Conservation (phyloP, 2,113 vertebrate species). For the Cervus canadensis region DNA sequence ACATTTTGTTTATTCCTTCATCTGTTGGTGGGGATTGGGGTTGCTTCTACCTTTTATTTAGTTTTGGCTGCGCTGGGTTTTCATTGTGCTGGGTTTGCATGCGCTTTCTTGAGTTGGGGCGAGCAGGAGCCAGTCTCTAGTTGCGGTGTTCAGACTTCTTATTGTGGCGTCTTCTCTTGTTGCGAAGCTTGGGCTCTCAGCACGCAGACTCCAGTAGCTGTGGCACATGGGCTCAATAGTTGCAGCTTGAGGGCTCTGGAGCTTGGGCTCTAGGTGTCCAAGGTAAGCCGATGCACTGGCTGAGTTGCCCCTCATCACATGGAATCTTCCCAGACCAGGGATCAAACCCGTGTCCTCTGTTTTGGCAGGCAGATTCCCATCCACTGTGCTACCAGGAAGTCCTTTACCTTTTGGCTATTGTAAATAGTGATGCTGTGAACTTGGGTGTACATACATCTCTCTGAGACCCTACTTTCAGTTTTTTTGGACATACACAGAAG, state of each 20-base stretch:
- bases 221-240: neutral
- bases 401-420: neutral
- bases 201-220: neutral
- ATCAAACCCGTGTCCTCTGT: neutral
- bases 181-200: accelerated
- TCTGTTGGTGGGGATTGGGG: neutral
- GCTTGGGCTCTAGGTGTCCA: neutral
- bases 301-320: neutral
- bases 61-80: neutral
- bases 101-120: neutral
- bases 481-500: neutral
- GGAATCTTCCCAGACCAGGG: neutral
- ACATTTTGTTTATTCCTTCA: neutral
- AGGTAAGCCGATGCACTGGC: neutral
- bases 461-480: neutral
- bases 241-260: neutral
- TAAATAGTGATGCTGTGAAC: neutral
- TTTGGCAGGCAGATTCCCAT: neutral
- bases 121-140: neutral
- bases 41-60: neutral
- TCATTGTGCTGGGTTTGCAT: neutral
- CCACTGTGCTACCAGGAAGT: neutral
- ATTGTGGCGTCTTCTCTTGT: neutral
- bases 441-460: neutral
- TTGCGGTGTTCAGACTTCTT: neutral